A percentile compares a stretch with the other conserved stretches of the same genome.
phyloP scores from a whole-genome alignment of 2,888 invertebrate genomes.

The Thalpophila matura region DNA sequence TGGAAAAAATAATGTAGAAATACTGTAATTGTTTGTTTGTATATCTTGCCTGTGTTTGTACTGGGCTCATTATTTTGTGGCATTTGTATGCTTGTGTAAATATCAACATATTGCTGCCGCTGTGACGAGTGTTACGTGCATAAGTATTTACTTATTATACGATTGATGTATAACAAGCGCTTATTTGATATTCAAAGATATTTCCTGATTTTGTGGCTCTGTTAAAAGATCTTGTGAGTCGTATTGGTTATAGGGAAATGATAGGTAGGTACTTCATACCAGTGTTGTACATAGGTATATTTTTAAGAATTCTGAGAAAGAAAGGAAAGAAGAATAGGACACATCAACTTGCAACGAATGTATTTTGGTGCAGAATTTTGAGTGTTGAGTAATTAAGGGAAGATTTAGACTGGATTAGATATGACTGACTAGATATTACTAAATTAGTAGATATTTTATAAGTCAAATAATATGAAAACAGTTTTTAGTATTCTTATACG shows the following conservation, averaged over 20 bases:
- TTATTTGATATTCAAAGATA: constrained; percentile 52
- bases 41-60: constrained; percentile 76
- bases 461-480: not conserved
- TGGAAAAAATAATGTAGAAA: constrained; percentile 22
- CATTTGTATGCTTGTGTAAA: constrained; percentile 75
- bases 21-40: constrained; percentile 69
- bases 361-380: no score
- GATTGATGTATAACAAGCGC: constrained; percentile 67
- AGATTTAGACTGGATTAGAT: no score
- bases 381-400: no score
- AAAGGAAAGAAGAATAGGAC: no score
- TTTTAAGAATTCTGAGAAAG: constrained; percentile 5
- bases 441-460: no score
- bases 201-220: constrained; percentile 29
- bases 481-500: constrained; percentile 3
- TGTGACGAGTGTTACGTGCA: constrained; percentile 59
- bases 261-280: not conserved
- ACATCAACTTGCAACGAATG: no score
- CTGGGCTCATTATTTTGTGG: constrained; percentile 83
- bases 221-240: constrained; percentile 1
- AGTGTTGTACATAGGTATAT: not conserved
- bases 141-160: constrained; percentile 69
- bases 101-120: constrained; percentile 68
- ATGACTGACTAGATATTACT: no score
- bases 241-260: not conserved